phyloP scores from a whole-genome alignment of 2,113 vertebrate genomes.

The Syngnathus typhle region DNA sequence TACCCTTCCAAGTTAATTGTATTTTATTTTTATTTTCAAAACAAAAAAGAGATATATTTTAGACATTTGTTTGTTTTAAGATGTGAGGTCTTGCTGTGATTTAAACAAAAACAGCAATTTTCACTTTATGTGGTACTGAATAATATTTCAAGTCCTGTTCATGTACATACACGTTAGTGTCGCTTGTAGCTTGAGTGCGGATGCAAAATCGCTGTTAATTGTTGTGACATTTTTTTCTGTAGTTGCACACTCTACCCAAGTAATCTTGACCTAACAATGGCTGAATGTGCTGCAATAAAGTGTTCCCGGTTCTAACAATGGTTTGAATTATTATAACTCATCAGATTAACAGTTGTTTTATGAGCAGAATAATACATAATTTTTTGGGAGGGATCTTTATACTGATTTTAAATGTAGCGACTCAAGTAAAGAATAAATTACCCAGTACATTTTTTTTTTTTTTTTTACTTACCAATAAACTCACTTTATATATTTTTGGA shows the following conservation, averaged over 20 bases:
- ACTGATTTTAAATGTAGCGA: too few relatives aligned
- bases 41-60: slow-evolving; percentile 6
- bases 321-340: slow-evolving; percentile 6
- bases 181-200: slow-evolving; percentile 29
- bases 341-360: background rate
- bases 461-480: too few relatives aligned
- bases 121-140: slow-evolving; percentile 16
- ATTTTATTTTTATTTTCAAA: slow-evolving; percentile 3
- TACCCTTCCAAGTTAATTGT: slow-evolving; percentile 2
- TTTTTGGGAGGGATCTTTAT: too few relatives aligned
- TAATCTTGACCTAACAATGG: slow-evolving; percentile 46
- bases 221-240: slow-evolving; percentile 29
- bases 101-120: background rate
- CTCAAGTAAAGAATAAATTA: too few relatives aligned
- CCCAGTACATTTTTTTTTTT: too few relatives aligned
- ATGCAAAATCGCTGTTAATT: slow-evolving; percentile 7
- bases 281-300: slow-evolving; percentile 62
- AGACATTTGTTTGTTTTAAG: background rate
- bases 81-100: background rate
- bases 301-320: slow-evolving; percentile 26
- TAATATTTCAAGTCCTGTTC: slow-evolving; percentile 11
- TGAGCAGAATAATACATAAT: too few relatives aligned
- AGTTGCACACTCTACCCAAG: slow-evolving; percentile 28
- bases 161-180: slow-evolving; percentile 26
- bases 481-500: too few relatives aligned